These are phyloP conservation scores for Anomalospiza imberbis DNA, from an alignment of 2,797 vertebrate genomes.

Conservation along the genomic window DNA sequence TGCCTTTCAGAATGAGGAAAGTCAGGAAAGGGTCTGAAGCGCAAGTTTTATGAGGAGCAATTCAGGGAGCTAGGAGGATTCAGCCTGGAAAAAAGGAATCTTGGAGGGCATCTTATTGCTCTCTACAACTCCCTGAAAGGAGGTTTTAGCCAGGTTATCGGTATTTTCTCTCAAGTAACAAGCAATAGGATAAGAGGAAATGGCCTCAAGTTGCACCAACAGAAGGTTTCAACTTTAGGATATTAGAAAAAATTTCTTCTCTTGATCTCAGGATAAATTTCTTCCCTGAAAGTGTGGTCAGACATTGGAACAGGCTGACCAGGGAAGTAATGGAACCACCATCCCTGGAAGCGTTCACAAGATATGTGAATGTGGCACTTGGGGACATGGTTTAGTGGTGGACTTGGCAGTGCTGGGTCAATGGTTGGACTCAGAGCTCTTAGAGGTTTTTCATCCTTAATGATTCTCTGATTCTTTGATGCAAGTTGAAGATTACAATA, in stretches of 20 bases:
- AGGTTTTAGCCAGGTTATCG: background rate
- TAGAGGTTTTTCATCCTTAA: background rate
- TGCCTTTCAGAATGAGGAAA: background rate
- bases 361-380: background rate
- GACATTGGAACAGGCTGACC: background rate
- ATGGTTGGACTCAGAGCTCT: background rate
- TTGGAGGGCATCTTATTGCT: background rate
- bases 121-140: background rate
- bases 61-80: background rate
- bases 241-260: background rate
- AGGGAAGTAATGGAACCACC: background rate
- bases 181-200: background rate
- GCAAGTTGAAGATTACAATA: background rate
- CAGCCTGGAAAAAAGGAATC: background rate
- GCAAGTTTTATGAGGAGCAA: background rate
- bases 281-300: background rate
- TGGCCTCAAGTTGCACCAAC: background rate
- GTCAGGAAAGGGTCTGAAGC: background rate
- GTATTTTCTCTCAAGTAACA: background rate
- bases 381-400: background rate
- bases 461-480: background rate
- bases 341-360: background rate
- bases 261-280: background rate
- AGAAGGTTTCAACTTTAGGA: background rate
- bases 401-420: background rate